Base-by-base conservation (phyloP, 1,140 invertebrate genomes). In the Probaryconus sp. region DNA sequence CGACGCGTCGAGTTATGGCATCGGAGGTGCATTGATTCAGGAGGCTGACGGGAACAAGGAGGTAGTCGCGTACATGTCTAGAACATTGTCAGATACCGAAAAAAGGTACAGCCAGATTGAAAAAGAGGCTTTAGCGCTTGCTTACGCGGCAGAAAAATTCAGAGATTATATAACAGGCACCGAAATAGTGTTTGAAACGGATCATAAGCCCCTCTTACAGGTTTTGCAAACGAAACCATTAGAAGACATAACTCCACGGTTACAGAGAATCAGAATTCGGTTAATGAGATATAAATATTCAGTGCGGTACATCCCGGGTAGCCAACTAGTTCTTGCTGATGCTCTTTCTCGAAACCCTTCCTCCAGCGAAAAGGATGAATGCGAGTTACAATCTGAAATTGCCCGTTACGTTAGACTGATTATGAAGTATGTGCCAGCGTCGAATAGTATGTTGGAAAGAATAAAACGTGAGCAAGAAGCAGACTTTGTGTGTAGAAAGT, bases 221-320 rank as follows among this genome's bases (percentile, higher is more conserved):
- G 75, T 87, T 9, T 40, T 79, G 9, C 55, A 70, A 76, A 17
- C 73, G 24, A 18, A 83, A 79, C 30, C 31, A 13, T 43, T 85
- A 17, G 79, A 83, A 20, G 78, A 79, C 3, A 61, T 85, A 16
- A 77, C 81, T 5, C 75, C 79, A 10, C 30, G 84, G 10, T 55
- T 87, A 2, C 84, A 88, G 58, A 45, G 80, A 24, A 79, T 86
- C 43, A 51, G 83, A 1, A 61, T 86, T 5, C 13, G 78, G n/a
- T 33, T 84, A 11, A 77, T 82, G 48, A 51, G 79, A 37, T 86
- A 83, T 58, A 47, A 63, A 17, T 83, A 79, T 47, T 48, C 47
- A 3, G 45, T 80, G 4, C 21, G 53, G 5, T 81, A 80, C 65
- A 55, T 70, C 24, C 80, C 82, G 33, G 83, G 83, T 3, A 58